phyloP scores from a whole-genome alignment of 2,113 vertebrate genomes.

The Colistium nudipinnis region DNA sequence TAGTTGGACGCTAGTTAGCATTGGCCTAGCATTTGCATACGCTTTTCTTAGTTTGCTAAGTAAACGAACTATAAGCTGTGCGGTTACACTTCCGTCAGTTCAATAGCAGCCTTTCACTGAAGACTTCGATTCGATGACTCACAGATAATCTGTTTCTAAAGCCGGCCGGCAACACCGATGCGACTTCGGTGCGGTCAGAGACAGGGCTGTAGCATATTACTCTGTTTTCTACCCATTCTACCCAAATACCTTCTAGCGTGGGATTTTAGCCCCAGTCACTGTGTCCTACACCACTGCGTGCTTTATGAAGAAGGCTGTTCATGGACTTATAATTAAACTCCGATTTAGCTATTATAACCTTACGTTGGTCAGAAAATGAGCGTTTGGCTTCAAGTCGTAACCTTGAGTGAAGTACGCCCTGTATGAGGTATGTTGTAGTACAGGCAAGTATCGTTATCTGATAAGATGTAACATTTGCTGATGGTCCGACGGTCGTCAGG shows the following conservation, averaged over 20 bases:
- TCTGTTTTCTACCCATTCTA: neutral
- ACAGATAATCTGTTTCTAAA: neutral
- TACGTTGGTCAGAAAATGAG: no score
- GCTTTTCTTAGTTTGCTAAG: neutral
- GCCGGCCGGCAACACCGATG: neutral
- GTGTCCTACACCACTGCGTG: no score
- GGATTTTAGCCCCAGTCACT: neutral
- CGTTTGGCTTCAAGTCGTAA: neutral
- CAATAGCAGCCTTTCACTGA: neutral
- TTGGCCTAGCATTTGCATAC: slow-evolving; percentile 21
- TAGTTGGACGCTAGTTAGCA: slow-evolving; percentile 42
- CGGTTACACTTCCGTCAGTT: neutral
- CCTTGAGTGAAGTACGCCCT: no score
- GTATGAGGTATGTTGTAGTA: neutral
- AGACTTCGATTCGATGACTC: neutral
- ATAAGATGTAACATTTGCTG: neutral
- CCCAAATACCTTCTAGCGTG: neutral
- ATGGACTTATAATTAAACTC: no score
- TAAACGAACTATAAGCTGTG: neutral
- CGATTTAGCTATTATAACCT: no score
- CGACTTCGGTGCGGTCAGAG: neutral
- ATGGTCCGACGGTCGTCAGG: neutral
- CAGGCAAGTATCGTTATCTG: neutral
- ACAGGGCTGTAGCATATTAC: neutral
- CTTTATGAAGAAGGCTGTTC: no score